Percentiles rank a stretch among this genome's conserved stretches.
Conservation (phyloP, 2,797 vertebrate genomes). For the Choloepus didactylus region DNA sequence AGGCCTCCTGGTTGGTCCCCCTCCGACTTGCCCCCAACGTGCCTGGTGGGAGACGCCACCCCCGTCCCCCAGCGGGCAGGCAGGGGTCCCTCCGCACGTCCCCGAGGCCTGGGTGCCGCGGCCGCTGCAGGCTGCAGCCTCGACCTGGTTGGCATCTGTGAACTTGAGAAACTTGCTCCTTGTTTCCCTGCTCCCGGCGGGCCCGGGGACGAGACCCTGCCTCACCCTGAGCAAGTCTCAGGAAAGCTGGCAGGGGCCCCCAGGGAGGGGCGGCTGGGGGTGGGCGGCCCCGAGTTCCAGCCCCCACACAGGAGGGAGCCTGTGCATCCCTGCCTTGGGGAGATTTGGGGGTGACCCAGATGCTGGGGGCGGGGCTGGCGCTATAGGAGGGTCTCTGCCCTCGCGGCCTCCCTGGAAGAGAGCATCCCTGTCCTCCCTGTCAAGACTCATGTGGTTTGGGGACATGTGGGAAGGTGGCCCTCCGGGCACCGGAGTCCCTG, state of each 20-base stretch:
- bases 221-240: no score
- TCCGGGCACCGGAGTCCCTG: background rate
- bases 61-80: accelerated
- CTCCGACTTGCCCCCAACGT: accelerated
- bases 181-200: no score
- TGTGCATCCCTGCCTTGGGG: background rate
- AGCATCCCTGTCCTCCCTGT: no score
- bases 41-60: background rate
- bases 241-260: no score
- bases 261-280: no score
- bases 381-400: background rate
- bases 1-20: accelerated
- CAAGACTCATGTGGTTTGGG: accelerated
- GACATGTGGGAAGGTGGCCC: background rate
- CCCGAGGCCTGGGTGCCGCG: no score
- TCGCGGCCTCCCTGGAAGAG: no score
- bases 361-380: background rate
- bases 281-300: no score
- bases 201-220: no score
- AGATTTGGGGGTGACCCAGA: background rate
- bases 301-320: no score
- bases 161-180: no score
- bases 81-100: no score
- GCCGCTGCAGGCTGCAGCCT: background rate
- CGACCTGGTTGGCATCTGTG: accelerated